A percentile compares a stretch with the other conserved stretches of the same genome.
phyloP scores from a whole-genome alignment of 2,113 vertebrate species.

The Herpailurus yagouaroundi region DNA sequence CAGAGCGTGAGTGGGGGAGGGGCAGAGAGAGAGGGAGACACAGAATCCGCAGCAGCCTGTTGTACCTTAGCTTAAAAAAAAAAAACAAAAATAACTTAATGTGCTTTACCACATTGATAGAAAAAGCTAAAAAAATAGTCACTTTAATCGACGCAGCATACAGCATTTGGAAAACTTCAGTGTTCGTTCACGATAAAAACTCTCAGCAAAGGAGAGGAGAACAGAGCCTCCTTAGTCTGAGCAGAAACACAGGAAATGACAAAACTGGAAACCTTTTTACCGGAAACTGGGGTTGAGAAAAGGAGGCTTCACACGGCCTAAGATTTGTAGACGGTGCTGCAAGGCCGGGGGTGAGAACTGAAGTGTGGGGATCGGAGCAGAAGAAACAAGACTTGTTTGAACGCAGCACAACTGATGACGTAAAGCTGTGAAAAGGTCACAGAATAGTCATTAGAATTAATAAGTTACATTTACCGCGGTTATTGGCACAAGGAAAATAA shows the following conservation, averaged over 20 bases:
- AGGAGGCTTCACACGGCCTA: no score
- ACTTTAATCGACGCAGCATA: neutral
- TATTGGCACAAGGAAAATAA: slow-evolving; percentile 48
- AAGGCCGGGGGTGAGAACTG: rapidly evolving
- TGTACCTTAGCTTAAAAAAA: neutral
- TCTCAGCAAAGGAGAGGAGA: neutral
- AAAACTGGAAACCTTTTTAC: rapidly evolving
- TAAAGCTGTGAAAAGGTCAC: slow-evolving; percentile 3
- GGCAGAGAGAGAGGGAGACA: no score
- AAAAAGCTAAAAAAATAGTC: neutral
- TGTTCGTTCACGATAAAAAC: neutral
- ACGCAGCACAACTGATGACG: neutral
- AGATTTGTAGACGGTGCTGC: rapidly evolving
- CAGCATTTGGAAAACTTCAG: neutral
- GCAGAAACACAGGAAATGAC: rapidly evolving
- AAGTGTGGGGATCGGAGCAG: rapidly evolving
- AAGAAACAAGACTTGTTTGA: neutral
- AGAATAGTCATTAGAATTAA: slow-evolving; percentile 10
- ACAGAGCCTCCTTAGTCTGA: rapidly evolving
- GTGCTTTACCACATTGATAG: no score
- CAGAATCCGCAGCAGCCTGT: no score
- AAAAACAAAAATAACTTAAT: neutral
- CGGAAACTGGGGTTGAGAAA: rapidly evolving
- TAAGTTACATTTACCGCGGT: neutral
- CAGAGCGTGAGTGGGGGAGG: no score